These are phyloP conservation scores for Hetaerina titia DNA, from an alignment of 2,888 invertebrate species.

Conservation along the genomic window DNA sequence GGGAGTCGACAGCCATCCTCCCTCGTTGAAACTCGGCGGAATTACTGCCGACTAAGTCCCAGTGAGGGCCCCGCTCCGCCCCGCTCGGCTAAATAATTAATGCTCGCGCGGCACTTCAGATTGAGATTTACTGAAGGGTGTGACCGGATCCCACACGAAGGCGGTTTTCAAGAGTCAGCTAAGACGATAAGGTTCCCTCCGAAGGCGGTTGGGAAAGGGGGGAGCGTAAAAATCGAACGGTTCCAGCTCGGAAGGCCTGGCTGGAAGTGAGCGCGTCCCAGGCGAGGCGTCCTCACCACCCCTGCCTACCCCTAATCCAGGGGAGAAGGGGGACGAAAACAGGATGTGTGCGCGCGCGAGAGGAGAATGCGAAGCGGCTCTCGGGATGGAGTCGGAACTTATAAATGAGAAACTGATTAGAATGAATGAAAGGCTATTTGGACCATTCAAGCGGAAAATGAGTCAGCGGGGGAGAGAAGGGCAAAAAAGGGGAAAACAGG, in stretches of 20 bases:
- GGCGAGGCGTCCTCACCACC: not conserved
- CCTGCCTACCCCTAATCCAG: not conserved
- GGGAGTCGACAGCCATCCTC: not conserved
- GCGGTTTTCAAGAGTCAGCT: not conserved
- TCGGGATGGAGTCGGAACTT: not conserved
- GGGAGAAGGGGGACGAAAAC: not conserved
- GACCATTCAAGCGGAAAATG: slow-evolving; percentile 43
- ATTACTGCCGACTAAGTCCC: not conserved
- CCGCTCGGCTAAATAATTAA: not conserved
- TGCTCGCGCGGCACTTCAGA: not conserved
- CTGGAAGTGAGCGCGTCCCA: not conserved
- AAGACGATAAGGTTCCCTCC: not conserved
- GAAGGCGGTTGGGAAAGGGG: not conserved
- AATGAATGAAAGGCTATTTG: slow-evolving; percentile 50
- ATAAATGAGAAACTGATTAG: slow-evolving; percentile 64
- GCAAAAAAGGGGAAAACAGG: not conserved
- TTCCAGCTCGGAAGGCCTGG: not conserved
- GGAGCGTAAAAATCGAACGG: not conserved
- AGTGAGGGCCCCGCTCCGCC: not conserved
- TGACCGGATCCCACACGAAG: not conserved
- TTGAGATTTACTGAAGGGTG: not conserved
- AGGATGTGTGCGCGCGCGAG: not conserved
- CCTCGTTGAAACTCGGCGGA: not conserved
- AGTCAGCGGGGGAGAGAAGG: not conserved
- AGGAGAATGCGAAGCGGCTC: not conserved